These are phyloP conservation scores for Ceratosolen fusciceps DNA, from an alignment of 1,140 invertebrate genomes.

Conservation along the genomic window DNA sequence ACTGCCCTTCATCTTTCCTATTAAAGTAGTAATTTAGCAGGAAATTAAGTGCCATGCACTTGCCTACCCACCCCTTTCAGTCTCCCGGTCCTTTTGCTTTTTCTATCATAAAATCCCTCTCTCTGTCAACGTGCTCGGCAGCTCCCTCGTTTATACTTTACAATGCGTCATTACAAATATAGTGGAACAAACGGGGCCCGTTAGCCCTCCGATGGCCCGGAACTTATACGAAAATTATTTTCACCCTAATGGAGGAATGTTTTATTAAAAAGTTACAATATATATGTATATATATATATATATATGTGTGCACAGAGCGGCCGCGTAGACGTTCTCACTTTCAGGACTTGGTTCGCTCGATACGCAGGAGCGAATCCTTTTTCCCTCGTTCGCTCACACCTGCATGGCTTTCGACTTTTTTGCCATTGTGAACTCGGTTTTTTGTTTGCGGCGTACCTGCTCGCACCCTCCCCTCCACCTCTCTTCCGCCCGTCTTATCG, in stretches of 20 bases:
- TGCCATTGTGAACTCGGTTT: slow-evolving; percentile 35
- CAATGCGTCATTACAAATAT: not conserved
- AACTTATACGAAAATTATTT: too few species aligned
- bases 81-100: slow-evolving; percentile 24
- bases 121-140: not conserved
- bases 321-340: slow-evolving; percentile 24
- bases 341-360: slow-evolving; percentile 5
- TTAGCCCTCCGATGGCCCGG: too few species aligned
- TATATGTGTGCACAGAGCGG: not conserved
- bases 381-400: slow-evolving; percentile 24
- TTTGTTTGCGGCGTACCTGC: slow-evolving; percentile 24
- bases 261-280: not conserved
- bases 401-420: slow-evolving; percentile 41
- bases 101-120: slow-evolving; percentile 30
- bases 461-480: too few species aligned
- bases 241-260: not conserved
- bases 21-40: slow-evolving; percentile 74
- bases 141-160: not conserved
- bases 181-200: too few species aligned
- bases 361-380: slow-evolving; percentile 24
- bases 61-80: slow-evolving; percentile 55
- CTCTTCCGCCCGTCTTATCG: slow-evolving; percentile 38
- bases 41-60: slow-evolving; percentile 73
- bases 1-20: slow-evolving; percentile 72
- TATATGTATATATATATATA: not conserved